Base-by-base conservation (phyloP, 2,113 vertebrate species). In the Notothenia coriiceps region DNA sequence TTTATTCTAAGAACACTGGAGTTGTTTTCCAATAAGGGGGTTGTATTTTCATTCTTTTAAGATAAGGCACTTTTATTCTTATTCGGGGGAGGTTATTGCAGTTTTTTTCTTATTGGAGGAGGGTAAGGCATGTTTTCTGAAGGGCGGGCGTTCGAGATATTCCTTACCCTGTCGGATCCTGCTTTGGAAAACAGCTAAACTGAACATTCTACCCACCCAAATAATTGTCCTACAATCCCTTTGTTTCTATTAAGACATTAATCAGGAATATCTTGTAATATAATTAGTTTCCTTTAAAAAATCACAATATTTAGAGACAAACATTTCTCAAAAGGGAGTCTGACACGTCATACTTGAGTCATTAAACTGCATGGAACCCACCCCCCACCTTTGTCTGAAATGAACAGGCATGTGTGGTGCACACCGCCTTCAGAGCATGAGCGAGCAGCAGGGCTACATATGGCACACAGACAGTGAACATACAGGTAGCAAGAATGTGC, bases 401-500 rank as follows among this genome's bases (percentile, higher is more conserved):
- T 65, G 18, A 61, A 29, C 55, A 63, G 29, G 12, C 52, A 71
- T 67, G 29, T 81, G 71, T 52, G 61, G 2, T 35, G 57, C 74
- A 68, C 50, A 44, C 63, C 56, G 46, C 12, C 57, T 18, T 61
- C 49, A 33, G 35, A 43, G 29, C 29, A 29, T 29, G 29, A 3
- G 29, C 29, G 3, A 29, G 52, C 44, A 40, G 35, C 35, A 8
- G 79, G 54, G 29, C 61, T 33, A 44, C 90, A 91, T 80, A 33
- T 89, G 90, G 86, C 59, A 66, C 20, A 22, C 89, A 91, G 87
- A 69, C 84, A 66, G 46, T 25, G 63, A 18, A 68, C 33, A 11
- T 54, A 68, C 66, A 85, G 77, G 86, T 70, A 80, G 77, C 65
- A 77, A 40, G 57, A 88, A 86, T 87, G 67, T 87, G 56, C 66